Evolutionary conservation across 2,888 invertebrate species (phyloP), one percentile per base, ranked within the genome.

Genomic region (Drosophila macrothrix): DNA sequence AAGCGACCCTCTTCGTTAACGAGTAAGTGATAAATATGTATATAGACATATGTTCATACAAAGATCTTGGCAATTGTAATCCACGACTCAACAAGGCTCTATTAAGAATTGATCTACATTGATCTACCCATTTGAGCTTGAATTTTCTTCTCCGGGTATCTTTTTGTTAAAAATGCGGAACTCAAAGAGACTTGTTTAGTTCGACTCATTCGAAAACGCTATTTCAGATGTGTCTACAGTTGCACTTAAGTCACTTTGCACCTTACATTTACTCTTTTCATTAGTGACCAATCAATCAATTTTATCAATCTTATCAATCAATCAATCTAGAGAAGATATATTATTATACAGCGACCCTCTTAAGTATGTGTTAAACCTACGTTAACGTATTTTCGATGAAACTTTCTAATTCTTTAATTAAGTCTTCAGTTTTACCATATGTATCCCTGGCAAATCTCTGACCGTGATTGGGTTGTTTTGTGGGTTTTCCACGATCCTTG

Each of bases 1-100:
- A 98, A 92, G 97, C 97, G 0, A 97, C 97, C 0, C 94, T 98
- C 31, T 98, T 97, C 90, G 96, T 98, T 64, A 98, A 98, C 91
- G 97, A 96, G 96, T 97, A 91, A 65, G 78, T 67, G 50, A 50
- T 25, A 29, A n/a, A 19, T 6, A 43, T 28, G 10, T 1, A 5
- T 10, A 28, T n/a, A 10, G 1, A 12, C 3, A 16, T n/a, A 35
- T n/a, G n/a, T 16, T 22, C 16, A 37, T 5, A 3, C 0, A 5
- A 2, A 39, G 7, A n/a, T 39, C 28, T 39, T 39, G 1, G 46
- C 14, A 22, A 14, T 46, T 46, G 16, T 22, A 16, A 1, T n/a
- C 1, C n/a, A n/a, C 41, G n/a, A n/a, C 10, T 41, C n/a, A 41
- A 10, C 19, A 9, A 41, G 19, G 10, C 39, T 10, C 3, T 9